Base-by-base conservation (phyloP, 2,113 vertebrate genomes). In the Podarcis raffonei region DNA sequence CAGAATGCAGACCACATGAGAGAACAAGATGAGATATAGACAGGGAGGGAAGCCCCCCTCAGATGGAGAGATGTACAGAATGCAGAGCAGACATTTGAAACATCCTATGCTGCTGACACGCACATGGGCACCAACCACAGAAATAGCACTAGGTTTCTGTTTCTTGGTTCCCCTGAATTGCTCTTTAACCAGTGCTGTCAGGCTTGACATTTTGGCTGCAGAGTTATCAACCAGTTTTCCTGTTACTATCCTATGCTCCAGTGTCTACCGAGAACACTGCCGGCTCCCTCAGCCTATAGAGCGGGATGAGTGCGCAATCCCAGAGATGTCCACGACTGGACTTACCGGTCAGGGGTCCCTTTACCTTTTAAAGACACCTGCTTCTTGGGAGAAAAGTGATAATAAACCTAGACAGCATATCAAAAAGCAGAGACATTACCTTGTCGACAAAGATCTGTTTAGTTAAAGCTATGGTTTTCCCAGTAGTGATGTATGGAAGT, bases 131-230 rank as follows among this genome's bases (percentile, higher is more conserved):
- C 65, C 4, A 32, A 84, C 68, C 4, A 12, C 88, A 93, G 92
- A 96, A 95, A 94, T 94, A 94, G 85, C 48, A 65, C 22, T 18
- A 27, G 20, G 71, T 57, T 76, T 77, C 74, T 68, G 32, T 83
- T 53, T 83, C 87, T 68, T 37, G 3, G 1, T 53, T 39, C 35
- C 23, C 59, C 62, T 30, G 3, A 37, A 23, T 18, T 48, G 35
- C 30, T 22, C 30, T n/a, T 53, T 27, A 65, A 25, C 35, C 39
- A 15, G 25, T 74, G 39, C 4, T 22, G 23, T 30, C 32, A 39
- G 35, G 30, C 18, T 13, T 39, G 72, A 42, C 37, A 22, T 48
- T 39, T 78, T 9, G 32, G 4, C 27, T 66, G 11, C 27, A 48
- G 37, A 22, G 32, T 78, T 42, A n/a, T 78, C 59, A 22, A 2